Base-by-base conservation (phyloP, 2,888 invertebrate species). In the Agriopis aurantiaria region DNA sequence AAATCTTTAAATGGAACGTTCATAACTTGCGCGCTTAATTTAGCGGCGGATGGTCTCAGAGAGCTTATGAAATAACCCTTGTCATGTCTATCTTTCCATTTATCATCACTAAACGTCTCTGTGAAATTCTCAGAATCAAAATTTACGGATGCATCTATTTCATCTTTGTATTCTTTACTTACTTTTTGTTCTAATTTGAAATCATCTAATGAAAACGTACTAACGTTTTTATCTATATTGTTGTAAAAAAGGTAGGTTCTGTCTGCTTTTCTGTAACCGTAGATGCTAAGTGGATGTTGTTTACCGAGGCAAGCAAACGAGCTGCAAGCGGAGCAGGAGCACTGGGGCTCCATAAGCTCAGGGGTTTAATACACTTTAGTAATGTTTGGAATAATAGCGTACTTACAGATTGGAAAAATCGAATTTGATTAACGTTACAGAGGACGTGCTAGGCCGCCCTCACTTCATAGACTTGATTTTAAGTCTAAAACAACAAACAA, bases 1-100 rank as follows among this genome's bases (percentile, higher is more conserved):
- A 82, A 82, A 40, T 87, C 82, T 71, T 81, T 76, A 61, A 80
- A 84, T 0, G 87, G 81, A 17, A 85, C 67, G 70, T 88, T 78
- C 85, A 87, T 88, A 49, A 88, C 71, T 80, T 88, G 84, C 8
- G 88, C 87, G 56, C 83, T 88, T 62, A 89, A 74, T 71, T 85
- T 79, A 41, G 80, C 82, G 40, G 81, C 79, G 10, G 81, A 74
- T 41, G 76, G 71, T 49, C 43, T 46, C 11, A 43, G 17, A 43
- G 60, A 57, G 14, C 45, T 53, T 7, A n/a, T 48, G 10, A 46
- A 2, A 33, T 49, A 41, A 8, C 10, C 7, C 10, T 51, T 51
- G 14, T 33, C 40, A 41, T 12, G 49, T 49, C n/a, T 51, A n/a
- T 59, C 48, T 48, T 46, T 40, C 33, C 9, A 23, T 8, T 51